Evolutionary conservation across 1,140 invertebrate genomes (phyloP), one percentile per base, ranked within the genome.

Genomic region (Drosophila tani): DNA sequence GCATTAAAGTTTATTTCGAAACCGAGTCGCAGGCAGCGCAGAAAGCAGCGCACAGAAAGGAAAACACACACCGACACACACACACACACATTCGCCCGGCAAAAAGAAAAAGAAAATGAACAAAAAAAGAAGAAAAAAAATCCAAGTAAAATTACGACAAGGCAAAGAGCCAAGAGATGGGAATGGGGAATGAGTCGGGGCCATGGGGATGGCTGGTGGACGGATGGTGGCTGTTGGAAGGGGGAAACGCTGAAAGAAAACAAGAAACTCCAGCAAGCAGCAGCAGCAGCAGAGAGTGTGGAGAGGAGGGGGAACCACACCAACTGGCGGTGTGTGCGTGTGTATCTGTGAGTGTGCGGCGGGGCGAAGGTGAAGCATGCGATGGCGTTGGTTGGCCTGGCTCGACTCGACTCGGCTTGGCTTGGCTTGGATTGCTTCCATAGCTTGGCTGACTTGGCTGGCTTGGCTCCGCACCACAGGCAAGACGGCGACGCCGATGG

Each of bases 1-100:
- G 77, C 84, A 88, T 87, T 87, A 87, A 87, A 87, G 84, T 84
- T 87, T 87, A 87, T 87, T 87, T 87, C 81, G 84, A 83, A 83
- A 88, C 83, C 66, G 76, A 88, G 79, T 77, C 80, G 71, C 74
- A 60, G 57, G 77, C 58, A 58, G 63, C 43, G 58, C 65, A 70
- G 81, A 83, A 83, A 83, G 81, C 81, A 83, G 81, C 81, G 79
- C 81, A 79, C 81, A 76, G 59, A 82, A 79, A 69, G 75, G 71
- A 53, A 81, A 79, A 53, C 60, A 66, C 56, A 68, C 64, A 50
- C 40, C 24, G 14, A 29, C 75, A 55, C 32, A 50, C 29, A 29
- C 60, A 67, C 53, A 74, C 63, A 76, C 53, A 71, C 12, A n/a
- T n/a, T 75, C 68, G 62, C 69, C 51, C 49, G 65, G 55, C 57